These are phyloP conservation scores for Ianthella basta DNA, from an alignment of 37 sponge, comb jelly and placozoan species.

Conservation along the genomic window DNA sequence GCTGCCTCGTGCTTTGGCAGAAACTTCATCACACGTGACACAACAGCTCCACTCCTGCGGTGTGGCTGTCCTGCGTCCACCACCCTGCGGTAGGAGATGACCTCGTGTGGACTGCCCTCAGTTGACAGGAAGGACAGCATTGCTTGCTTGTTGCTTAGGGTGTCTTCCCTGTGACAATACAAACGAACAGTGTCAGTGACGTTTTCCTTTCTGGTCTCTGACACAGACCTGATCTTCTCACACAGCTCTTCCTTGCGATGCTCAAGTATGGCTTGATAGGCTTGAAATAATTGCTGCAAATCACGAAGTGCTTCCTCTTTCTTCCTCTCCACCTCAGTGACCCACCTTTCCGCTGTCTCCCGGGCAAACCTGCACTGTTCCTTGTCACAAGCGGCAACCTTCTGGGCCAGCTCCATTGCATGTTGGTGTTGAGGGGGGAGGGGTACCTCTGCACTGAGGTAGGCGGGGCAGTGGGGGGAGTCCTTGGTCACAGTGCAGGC, in stretches of 20 bases:
- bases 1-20: too few relatives aligned
- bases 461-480: neutral
- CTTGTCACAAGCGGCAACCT: neutral
- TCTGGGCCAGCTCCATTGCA: neutral
- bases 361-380: neutral
- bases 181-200: too few relatives aligned
- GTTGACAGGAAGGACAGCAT: too few relatives aligned
- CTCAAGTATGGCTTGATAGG: neutral
- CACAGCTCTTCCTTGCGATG: neutral
- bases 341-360: neutral
- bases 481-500: neutral
- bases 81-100: neutral
- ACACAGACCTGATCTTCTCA: neutral
- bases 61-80: neutral
- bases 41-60: too few relatives aligned
- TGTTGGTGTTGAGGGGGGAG: neutral
- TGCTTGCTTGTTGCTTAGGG: too few relatives aligned
- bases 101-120: neutral
- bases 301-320: neutral
- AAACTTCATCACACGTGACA: too few relatives aligned
- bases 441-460: neutral
- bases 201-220: neutral
- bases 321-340: neutral
- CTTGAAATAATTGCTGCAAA: neutral
- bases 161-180: too few relatives aligned